Conservation (phyloP, 2,888 invertebrate genomes). For the Antitype chi region DNA sequence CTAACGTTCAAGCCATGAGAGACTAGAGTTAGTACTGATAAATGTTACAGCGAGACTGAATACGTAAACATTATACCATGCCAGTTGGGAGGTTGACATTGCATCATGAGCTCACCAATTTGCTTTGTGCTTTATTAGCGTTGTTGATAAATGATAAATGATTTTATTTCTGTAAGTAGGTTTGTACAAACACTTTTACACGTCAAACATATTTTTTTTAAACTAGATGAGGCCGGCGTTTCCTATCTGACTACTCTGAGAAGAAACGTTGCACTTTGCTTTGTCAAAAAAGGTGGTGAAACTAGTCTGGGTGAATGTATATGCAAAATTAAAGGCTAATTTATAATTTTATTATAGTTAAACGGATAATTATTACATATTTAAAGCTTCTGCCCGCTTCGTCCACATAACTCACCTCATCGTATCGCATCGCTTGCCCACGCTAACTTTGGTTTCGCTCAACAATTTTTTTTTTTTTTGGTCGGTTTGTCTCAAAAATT, state of each 20-base stretch:
- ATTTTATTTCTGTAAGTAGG: too few species aligned
- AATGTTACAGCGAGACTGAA: slow-evolving; percentile 31
- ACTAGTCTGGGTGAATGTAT: not conserved
- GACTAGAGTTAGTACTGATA: slow-evolving; percentile 52
- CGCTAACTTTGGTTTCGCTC: too few species aligned
- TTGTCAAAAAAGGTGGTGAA: not conserved
- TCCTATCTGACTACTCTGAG: too few species aligned
- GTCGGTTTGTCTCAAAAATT: too few species aligned
- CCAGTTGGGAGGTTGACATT: slow-evolving; percentile 11
- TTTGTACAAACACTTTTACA: too few species aligned
- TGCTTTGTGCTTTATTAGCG: not conserved
- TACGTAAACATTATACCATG: slow-evolving; percentile 13
- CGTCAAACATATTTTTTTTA: too few species aligned
- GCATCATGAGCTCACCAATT: slow-evolving; percentile 14
- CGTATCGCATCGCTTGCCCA: too few species aligned
- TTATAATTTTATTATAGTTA: not conserved
- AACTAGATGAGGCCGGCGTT: too few species aligned
- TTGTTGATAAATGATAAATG: too few species aligned
- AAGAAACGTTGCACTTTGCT: slow-evolving; percentile 5
- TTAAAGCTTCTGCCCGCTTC: not conserved
- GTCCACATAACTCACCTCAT: too few species aligned
- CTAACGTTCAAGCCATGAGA: slow-evolving; percentile 45
- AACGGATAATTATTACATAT: not conserved
- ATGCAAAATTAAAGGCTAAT: too few species aligned
- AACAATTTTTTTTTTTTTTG: too few species aligned